Conservation (phyloP, 2,797 vertebrate species). For the Muscicapa striata region DNA sequence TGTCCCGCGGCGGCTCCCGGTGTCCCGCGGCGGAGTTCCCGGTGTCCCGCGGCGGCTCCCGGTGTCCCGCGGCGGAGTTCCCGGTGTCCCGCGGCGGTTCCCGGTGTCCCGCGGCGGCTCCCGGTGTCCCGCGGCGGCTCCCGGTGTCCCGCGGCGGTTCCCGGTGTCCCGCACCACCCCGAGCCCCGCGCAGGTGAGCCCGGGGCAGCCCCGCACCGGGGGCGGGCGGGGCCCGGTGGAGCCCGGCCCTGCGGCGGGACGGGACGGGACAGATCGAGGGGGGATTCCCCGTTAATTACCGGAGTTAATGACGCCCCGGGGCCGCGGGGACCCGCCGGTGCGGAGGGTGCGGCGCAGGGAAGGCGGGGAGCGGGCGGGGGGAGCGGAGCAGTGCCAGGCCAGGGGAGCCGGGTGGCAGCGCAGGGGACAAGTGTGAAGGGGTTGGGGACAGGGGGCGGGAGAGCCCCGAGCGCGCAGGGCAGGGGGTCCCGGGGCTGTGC, state of each 20-base stretch:
- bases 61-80: not conserved
- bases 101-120: too few relatives aligned
- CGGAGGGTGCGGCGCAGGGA: not conserved
- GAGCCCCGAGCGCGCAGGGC: not conserved
- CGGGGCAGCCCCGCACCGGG: not conserved
- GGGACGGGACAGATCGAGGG: too few relatives aligned
- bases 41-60: not conserved
- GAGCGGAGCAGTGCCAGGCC: not conserved
- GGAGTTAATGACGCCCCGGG: not conserved
- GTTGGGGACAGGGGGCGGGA: accelerated
- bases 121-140: too few relatives aligned
- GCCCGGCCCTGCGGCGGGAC: too few relatives aligned
- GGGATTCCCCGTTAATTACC: not conserved
- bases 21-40: too few relatives aligned
- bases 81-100: not conserved
- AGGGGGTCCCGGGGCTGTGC: not conserved
- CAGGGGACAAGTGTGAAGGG: not conserved
- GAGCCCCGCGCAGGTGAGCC: constrained; percentile 3
- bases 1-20: too few relatives aligned
- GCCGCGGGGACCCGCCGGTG: constrained; percentile 1
- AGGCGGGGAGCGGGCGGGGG: not conserved
- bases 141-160: too few relatives aligned
- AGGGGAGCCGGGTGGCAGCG: not conserved
- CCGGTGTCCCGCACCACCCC: not conserved
- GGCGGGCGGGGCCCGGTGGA: not conserved